A percentile compares a stretch with the other conserved stretches of the same genome.
Conservation (phyloP, 2,888 invertebrate genomes). For the Leucophora obtusa region DNA sequence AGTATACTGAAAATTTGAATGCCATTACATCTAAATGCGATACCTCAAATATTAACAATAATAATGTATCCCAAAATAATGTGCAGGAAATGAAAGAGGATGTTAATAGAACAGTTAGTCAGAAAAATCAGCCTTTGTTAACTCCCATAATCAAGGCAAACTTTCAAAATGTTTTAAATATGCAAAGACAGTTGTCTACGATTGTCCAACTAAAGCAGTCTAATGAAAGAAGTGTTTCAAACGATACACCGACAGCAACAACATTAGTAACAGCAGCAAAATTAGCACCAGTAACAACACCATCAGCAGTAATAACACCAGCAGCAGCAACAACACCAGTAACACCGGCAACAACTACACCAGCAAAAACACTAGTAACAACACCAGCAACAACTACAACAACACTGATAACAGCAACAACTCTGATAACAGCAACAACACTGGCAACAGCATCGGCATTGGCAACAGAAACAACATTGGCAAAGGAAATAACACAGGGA, state of each 20-base stretch:
- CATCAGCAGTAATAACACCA: not conserved
- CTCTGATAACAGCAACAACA: not conserved
- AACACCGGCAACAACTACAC: constrained; percentile 59
- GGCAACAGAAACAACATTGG: not conserved
- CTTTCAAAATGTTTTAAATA: constrained; percentile 72
- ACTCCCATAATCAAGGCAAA: constrained; percentile 65
- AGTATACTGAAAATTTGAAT: not conserved
- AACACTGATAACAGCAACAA: not conserved
- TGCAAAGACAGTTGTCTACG: constrained; percentile 67
- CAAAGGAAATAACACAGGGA: not conserved
- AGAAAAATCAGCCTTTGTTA: not conserved
- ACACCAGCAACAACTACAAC: not conserved
- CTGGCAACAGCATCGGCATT: not conserved
- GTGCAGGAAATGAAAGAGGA: not conserved
- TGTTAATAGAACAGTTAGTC: not conserved
- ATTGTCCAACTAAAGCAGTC: constrained; percentile 37
- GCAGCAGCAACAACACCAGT: not conserved
- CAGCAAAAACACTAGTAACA: not conserved
- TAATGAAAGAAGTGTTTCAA: constrained; percentile 55
- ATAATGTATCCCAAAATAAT: not conserved
- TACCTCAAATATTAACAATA: not conserved
- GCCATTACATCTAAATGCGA: not conserved
- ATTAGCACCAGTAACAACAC: too few relatives aligned
- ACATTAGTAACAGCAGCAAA: constrained; percentile 53
- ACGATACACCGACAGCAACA: not conserved